Evolutionary conservation across 1,140 invertebrate species (phyloP), one percentile per base, ranked within the genome.

Genomic region (Xylocopa sonorina): DNA sequence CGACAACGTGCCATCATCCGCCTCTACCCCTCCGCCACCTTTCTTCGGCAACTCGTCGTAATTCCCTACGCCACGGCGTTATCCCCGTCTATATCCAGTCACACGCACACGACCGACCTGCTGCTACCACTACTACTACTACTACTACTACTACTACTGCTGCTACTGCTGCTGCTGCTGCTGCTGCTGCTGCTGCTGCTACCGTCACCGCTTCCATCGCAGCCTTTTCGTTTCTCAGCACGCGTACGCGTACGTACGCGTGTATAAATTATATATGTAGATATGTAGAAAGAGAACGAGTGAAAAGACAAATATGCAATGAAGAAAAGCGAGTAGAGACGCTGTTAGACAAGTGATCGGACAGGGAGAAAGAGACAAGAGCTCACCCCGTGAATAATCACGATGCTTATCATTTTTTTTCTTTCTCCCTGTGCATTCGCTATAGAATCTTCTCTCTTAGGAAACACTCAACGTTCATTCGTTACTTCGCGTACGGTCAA

Each of bases 11-110:
- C 75, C 75, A 60, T 67, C 66, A 78, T 24, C 50, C 55, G 51
- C 24, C 50, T 24, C 32, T 46, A 46, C 32, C 58, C 58, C n/a
- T 21, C 57, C 21, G 21, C 58, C 60, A 41, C 66, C 67, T 71
- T 78, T 71, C 75, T 58, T 78, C 75, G 67, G 67, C 66, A 69
- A 78, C 66, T 68, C 74, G 68, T 68, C 57, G 76, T 82, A 82
- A 82, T 79, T 79, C 75, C 85, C 77, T 82, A 66, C 66, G 67
- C 57, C 74, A 51, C 81, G 81, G 71, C 77, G 71, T 80, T 80
- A 80, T 43, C 74, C 78, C 75, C 63, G 74, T 66, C 79, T 62
- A 75, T 78, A 78, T 84, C 81, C 78, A 75, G 83, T 78, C 73
- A 75, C 78, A 75, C 62, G 63, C 57, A 81, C 82, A 84, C 68